Base-by-base conservation (phyloP, 2,113 vertebrate species). In the Acinonyx jubatus region DNA sequence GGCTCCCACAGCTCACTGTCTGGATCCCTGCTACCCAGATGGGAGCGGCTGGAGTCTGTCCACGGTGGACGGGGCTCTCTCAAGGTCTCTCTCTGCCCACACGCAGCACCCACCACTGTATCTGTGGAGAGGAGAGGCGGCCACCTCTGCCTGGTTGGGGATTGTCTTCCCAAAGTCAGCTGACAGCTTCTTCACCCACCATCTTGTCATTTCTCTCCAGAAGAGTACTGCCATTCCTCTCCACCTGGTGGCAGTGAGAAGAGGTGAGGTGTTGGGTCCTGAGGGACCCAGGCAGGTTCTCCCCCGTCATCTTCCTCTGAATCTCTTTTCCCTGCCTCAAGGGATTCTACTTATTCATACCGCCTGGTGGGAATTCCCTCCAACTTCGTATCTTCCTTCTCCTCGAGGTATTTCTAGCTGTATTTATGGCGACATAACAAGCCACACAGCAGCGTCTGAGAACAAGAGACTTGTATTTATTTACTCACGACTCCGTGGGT, bases 271-370 rank as follows among this genome's bases (percentile, higher is more conserved):
- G 9, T 68, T 92, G 84, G 79, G 50, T 66, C 96, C 87, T 25
- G 16, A 88, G 89, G 57, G 78, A 48, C 23, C 45, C 83, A 45
- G 78, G 69, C 38, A 52, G 21, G 15, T 38, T 31, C 16, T 66
- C 52, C 23, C 66, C 21, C 21, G 29, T 3, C 31, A 1, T 61
- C 86, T 81, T 71, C 65, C 33, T 74, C 48, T 33, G 19, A 45
- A 48, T 19, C 52, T 91, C 82, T 93, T 86, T 95, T 38, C 29
- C 7, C 81, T 87, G 85, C 74, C 45, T 23, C 7, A 76, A 88
- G 79, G 10, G 65, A 88, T 91, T 86, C 83, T 73, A 15, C 65
- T 66, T 55, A 48, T 45, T 10, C n/a, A 9, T 65, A n/a, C 25
- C 63, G 23, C n/a, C 79, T 50, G 65, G 69, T 76, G 38, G 69